phyloP scores from a whole-genome alignment of 2,888 invertebrate genomes.

The Ochropacha duplaris region DNA sequence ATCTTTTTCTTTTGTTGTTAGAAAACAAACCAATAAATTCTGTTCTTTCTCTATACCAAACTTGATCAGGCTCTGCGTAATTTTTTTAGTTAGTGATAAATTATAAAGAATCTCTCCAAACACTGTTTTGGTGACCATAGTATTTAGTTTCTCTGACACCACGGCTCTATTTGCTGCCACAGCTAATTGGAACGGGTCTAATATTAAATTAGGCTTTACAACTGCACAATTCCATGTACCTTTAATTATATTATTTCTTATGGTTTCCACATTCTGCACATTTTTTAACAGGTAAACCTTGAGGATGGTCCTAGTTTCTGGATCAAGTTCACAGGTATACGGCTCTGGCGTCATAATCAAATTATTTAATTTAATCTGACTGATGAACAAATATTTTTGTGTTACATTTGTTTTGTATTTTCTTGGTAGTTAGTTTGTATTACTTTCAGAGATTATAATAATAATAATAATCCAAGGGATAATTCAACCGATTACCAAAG shows the following conservation, averaged over 20 bases:
- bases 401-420: too few species aligned
- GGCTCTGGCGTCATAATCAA: constrained; percentile 41
- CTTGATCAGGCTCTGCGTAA: constrained; percentile 85
- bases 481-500: too few species aligned
- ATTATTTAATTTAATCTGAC: background rate
- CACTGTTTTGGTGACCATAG: constrained; percentile 83
- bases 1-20: constrained; percentile 41
- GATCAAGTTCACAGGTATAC: constrained; percentile 66
- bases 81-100: constrained; percentile 87
- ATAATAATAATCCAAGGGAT: too few species aligned
- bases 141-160: constrained; percentile 66
- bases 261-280: constrained; percentile 81
- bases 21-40: constrained; percentile 59
- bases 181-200: constrained; percentile 82
- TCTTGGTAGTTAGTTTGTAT: too few species aligned
- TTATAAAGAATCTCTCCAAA: constrained; percentile 87
- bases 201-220: constrained; percentile 83
- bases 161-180: constrained; percentile 87
- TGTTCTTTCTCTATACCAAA: constrained; percentile 82
- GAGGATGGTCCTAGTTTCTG: constrained; percentile 61
- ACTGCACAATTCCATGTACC: constrained; percentile 84
- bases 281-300: constrained; percentile 81
- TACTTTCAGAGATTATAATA: too few species aligned
- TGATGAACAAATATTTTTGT: too few species aligned
- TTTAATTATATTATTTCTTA: constrained; percentile 79